phyloP scores from a whole-genome alignment of 2,113 vertebrate genomes.

The Ahaetulla prasina region DNA sequence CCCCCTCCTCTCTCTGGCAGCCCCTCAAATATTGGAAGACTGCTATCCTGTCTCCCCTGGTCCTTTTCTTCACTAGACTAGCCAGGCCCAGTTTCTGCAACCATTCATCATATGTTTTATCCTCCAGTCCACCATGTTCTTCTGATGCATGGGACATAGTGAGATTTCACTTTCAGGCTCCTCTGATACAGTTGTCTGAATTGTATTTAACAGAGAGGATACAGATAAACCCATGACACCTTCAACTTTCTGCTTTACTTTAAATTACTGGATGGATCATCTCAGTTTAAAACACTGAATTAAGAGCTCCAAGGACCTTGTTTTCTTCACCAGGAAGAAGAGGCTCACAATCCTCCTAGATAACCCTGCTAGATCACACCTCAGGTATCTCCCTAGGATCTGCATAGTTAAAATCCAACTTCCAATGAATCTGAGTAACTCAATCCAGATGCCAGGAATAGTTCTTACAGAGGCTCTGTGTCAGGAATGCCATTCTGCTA shows the following conservation, averaged over 20 bases:
- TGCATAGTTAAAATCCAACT: neutral
- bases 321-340: neutral
- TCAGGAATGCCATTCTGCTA: too few relatives aligned
- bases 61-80: too few relatives aligned
- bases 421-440: neutral
- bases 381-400: neutral
- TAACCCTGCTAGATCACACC: neutral
- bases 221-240: constrained; percentile 72
- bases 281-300: neutral
- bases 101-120: constrained; percentile 17
- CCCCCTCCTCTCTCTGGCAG: too few relatives aligned
- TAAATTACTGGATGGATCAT: neutral
- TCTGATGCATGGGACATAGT: constrained; percentile 76
- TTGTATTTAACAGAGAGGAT: constrained; percentile 61
- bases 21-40: too few relatives aligned
- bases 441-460: neutral
- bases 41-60: too few relatives aligned
- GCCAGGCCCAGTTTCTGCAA: neutral
- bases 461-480: neutral
- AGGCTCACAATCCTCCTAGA: neutral
- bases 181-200: constrained; percentile 37
- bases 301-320: neutral
- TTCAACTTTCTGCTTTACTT: fast-evolving
- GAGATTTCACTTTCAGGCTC: constrained; percentile 46
- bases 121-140: constrained; percentile 41